phyloP scores from a whole-genome alignment of 2,797 vertebrate species.

The Manis javanica region DNA sequence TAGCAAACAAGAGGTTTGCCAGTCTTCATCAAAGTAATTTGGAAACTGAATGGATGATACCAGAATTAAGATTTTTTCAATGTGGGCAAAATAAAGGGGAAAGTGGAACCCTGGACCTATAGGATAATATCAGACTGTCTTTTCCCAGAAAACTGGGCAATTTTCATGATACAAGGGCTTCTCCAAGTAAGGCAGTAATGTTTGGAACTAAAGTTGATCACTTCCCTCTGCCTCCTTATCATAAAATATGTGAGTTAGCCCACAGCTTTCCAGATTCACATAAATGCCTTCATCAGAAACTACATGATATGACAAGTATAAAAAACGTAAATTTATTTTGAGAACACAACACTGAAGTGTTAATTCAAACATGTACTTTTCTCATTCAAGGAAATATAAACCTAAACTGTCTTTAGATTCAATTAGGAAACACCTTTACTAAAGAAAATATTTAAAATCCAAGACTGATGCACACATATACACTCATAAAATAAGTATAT shows the following conservation, averaged over 20 bases:
- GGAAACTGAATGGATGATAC: neutral
- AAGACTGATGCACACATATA: neutral
- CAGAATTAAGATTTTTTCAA: conserved; percentile 7
- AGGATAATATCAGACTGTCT: neutral
- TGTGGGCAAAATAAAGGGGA: conserved; percentile 18
- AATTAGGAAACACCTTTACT: conserved; percentile 4
- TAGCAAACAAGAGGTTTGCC: neutral
- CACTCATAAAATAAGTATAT: neutral
- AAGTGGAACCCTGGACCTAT: neutral
- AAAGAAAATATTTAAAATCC: conserved; percentile 55
- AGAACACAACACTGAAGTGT: neutral
- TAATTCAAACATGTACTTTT: neutral
- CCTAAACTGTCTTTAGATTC: conserved; percentile 2
- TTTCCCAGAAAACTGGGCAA: conserved; percentile 7
- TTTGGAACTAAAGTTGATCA: conserved; percentile 1
- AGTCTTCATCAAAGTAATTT: conserved; percentile 22
- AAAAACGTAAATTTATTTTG: neutral
- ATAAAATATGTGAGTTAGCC: conserved; percentile 1
- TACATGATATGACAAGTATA: neutral
- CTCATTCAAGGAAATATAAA: conserved; percentile 23
- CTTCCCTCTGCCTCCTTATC: neutral
- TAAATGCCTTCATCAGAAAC: neutral
- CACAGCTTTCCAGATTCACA: neutral
- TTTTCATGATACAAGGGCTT: neutral
- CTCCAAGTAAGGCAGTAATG: conserved; percentile 2